phyloP scores from a whole-genome alignment of 2,113 vertebrate species.

The Pimephales promelas region DNA sequence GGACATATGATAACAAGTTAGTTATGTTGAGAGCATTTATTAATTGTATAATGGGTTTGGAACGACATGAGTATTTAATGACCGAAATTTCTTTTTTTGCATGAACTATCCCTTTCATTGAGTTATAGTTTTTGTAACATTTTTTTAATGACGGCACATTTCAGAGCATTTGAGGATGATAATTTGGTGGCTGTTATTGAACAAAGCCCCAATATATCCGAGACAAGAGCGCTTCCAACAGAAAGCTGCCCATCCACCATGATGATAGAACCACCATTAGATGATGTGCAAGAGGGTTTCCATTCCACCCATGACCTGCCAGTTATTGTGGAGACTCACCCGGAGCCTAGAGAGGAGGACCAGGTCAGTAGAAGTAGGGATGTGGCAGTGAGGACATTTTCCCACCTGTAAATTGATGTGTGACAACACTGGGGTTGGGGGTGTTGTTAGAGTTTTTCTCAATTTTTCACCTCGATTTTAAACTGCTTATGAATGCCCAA shows the following conservation, averaged over 20 bases:
- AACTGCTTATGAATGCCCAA: no score
- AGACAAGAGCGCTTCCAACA: slow-evolving; percentile 66
- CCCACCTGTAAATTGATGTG: no score
- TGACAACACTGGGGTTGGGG: no score
- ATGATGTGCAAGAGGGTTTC: slow-evolving; percentile 58
- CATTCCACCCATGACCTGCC: slow-evolving; percentile 52
- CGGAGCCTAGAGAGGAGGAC: slow-evolving; percentile 66
- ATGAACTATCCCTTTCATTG: no score
- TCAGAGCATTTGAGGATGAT: slow-evolving; percentile 79
- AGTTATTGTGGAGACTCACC: slow-evolving; percentile 70
- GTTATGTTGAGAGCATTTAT: not conserved
- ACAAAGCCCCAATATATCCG: slow-evolving; percentile 69
- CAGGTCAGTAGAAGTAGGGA: slow-evolving; percentile 60
- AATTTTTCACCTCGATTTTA: no score
- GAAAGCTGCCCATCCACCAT: slow-evolving; percentile 66
- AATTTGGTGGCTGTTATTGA: slow-evolving; percentile 66
- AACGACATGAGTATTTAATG: no score
- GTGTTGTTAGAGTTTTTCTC: no score
- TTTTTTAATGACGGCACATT: slow-evolving; percentile 10
- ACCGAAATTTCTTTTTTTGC: no score
- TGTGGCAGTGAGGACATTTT: no score
- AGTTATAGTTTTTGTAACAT: not conserved
- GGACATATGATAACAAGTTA: slow-evolving; percentile 80
- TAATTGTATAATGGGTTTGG: not conserved
- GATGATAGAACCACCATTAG: slow-evolving; percentile 67